Percentiles rank a stretch among this genome's conserved stretches.
These are phyloP conservation scores for Entomobrya multifasciata DNA, from an alignment of 2,888 invertebrate species.

Conservation along the genomic window DNA sequence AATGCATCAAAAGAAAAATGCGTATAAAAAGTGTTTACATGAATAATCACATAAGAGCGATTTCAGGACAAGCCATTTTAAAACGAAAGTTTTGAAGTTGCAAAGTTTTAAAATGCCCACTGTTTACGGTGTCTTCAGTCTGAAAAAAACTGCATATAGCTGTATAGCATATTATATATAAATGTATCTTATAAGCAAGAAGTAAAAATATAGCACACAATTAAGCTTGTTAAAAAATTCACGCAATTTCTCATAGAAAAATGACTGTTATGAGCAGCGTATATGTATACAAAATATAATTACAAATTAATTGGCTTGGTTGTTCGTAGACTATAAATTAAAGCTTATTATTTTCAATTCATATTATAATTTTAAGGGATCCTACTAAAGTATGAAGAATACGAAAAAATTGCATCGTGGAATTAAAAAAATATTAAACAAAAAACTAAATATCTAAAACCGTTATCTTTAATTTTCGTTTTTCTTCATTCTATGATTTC, in stretches of 20 bases:
- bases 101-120: too few relatives aligned
- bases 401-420: too few relatives aligned
- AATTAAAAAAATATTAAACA: too few relatives aligned
- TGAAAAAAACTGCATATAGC: neutral
- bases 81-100: too few relatives aligned
- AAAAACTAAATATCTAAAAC: neutral
- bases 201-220: too few relatives aligned
- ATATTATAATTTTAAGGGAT: neutral
- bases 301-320: slow-evolving; percentile 4
- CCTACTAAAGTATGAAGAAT: neutral
- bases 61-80: too few relatives aligned
- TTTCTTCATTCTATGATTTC: slow-evolving; percentile 17
- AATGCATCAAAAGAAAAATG: too few relatives aligned
- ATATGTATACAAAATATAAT: neutral
- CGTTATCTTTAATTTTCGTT: too few relatives aligned
- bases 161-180: slow-evolving; percentile 12
- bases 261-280: slow-evolving; percentile 9
- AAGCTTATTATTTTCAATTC: neutral
- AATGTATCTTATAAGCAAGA: slow-evolving; percentile 10
- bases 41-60: too few relatives aligned
- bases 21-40: too few relatives aligned
- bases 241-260: slow-evolving; percentile 41
- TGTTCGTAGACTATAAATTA: neutral
- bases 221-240: slow-evolving; percentile 44
- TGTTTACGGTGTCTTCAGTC: slow-evolving; percentile 66